Conservation (phyloP, 2,888 invertebrate genomes). For the Seira ritae region DNA sequence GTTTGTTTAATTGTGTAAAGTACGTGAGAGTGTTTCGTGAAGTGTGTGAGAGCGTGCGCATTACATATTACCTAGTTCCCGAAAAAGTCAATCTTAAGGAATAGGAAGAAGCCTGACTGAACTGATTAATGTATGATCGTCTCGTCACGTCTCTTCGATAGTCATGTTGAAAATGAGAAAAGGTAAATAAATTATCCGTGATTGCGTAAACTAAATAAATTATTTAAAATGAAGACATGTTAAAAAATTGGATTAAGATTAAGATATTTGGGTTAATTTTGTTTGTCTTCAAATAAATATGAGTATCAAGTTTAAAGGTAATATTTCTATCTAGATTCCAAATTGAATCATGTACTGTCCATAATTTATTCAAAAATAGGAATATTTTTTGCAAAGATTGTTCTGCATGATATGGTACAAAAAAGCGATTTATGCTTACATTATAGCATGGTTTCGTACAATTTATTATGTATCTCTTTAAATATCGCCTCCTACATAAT, state of each 20-base stretch:
- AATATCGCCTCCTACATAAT: background rate
- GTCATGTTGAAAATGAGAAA: background rate
- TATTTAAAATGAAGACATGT: background rate
- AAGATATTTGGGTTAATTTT: too few species aligned
- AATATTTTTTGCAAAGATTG: background rate
- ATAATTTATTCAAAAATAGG: background rate
- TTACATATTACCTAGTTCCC: too few species aligned
- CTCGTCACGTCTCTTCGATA: background rate
- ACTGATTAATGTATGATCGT: background rate
- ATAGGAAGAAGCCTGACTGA: background rate
- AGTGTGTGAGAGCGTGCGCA: background rate
- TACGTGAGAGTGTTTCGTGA: background rate
- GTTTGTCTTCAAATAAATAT: too few species aligned
- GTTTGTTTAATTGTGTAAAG: background rate
- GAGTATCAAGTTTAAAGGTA: too few species aligned
- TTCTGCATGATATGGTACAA: background rate
- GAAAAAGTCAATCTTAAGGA: background rate
- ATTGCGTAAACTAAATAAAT: background rate
- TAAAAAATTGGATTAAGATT: too few species aligned
- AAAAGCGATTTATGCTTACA: background rate
- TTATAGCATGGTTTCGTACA: background rate
- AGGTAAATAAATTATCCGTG: background rate
- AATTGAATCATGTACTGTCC: background rate
- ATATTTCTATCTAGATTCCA: background rate
- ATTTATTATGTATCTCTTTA: too few species aligned